A percentile compares a stretch with the other conserved stretches of the same genome.
Evolutionary conservation across 2,888 invertebrate species (phyloP).

Genomic region (Diplazon laetatorius): DNA sequence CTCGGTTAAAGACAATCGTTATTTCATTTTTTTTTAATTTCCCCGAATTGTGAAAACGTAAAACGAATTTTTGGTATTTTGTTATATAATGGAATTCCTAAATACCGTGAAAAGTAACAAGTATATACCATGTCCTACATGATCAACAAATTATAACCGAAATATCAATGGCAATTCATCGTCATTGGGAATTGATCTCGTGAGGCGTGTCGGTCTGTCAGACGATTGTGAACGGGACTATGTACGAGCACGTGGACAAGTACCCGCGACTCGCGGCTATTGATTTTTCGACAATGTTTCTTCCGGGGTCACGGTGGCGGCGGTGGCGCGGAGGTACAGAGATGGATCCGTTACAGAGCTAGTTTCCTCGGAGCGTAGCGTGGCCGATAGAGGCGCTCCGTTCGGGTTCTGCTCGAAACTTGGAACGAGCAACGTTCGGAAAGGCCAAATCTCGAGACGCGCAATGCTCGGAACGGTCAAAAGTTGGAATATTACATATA

Average conservation of each 20-base stretch:
- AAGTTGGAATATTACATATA: no score
- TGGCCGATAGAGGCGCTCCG: not conserved
- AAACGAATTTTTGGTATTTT: no score
- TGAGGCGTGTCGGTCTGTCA: not conserved
- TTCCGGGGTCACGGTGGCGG: constrained; percentile 63
- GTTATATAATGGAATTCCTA: no score
- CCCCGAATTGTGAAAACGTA: no score
- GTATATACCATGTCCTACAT: no score
- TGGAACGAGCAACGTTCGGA: no score
- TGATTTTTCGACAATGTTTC: constrained; percentile 60
- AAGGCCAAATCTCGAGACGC: no score
- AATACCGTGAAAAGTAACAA: no score
- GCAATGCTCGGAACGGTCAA: no score
- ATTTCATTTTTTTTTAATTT: no score
- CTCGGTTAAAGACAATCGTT: no score
- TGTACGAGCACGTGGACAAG: constrained; percentile 62
- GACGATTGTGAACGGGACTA: not conserved
- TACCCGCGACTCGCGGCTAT: constrained; percentile 63
- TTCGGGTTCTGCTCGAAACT: not conserved
- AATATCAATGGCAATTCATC: not conserved
- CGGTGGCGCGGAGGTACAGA: not conserved
- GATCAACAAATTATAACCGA: not conserved
- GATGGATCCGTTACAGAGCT: constrained; percentile 4
- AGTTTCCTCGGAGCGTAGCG: constrained; percentile 9
- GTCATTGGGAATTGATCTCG: not conserved